Evolutionary conservation across 1,140 invertebrate species (phyloP).

Genomic region (Trichoplusia ni): DNA sequence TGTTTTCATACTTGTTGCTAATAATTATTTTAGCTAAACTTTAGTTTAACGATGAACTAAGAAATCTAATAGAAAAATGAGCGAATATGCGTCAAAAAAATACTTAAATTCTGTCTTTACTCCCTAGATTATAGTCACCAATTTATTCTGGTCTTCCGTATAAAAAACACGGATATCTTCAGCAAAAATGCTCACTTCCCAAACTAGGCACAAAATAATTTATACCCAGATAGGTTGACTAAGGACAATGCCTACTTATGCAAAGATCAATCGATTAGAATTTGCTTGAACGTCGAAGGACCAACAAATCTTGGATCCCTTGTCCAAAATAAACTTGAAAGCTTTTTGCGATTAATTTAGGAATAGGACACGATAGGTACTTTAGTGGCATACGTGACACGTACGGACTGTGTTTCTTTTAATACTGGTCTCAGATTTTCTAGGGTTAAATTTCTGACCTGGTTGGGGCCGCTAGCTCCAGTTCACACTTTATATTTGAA

Average conservation of each 20-base stretch:
- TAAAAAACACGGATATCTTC: background rate
- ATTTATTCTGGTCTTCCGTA: too few species aligned
- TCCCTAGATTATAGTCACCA: too few species aligned
- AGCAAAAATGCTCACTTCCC: background rate
- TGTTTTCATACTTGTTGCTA: too few species aligned
- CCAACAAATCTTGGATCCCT: background rate
- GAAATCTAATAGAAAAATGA: too few species aligned
- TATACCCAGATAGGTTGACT: conserved; percentile 1
- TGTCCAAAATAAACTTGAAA: conserved; percentile 4
- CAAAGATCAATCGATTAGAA: conserved; percentile 16
- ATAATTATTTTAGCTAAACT: too few species aligned
- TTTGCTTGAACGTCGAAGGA: background rate
- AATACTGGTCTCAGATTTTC: background rate
- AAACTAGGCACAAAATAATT: conserved; percentile 11
- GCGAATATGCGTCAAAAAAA: too few species aligned
- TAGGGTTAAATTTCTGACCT: too few species aligned
- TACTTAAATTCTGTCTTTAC: too few species aligned
- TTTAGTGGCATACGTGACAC: conserved; percentile 18
- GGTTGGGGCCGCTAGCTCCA: too few species aligned
- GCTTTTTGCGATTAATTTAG: conserved; percentile 26
- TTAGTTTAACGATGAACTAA: too few species aligned
- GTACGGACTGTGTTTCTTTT: background rate
- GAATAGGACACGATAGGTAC: conserved; percentile 4
- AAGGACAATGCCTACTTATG: background rate
- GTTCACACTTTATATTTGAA: too few species aligned